These are phyloP conservation scores for Sympetrum striolatum DNA, from an alignment of 2,888 invertebrate genomes.

Conservation along the genomic window DNA sequence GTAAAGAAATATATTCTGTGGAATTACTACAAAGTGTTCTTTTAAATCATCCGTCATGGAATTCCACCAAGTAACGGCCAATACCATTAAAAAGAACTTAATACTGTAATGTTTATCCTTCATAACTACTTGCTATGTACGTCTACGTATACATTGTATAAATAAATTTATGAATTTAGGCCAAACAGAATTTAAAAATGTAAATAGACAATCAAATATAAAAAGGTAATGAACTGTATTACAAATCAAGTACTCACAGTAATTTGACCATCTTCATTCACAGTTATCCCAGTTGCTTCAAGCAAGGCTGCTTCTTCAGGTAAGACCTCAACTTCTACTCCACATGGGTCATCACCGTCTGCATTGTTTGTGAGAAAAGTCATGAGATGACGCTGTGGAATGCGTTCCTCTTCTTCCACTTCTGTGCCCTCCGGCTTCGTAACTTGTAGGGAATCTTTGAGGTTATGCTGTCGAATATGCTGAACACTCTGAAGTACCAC, in stretches of 20 bases:
- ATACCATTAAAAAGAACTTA: no score
- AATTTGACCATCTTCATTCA: conserved; percentile 46
- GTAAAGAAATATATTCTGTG: no score
- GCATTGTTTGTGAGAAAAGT: conserved; percentile 50
- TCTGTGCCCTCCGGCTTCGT: not conserved
- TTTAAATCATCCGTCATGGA: no score
- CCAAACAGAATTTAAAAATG: no score
- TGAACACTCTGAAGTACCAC: conserved; percentile 18
- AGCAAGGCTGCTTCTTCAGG: conserved; percentile 53
- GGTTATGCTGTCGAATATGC: not conserved
- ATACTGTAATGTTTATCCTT: no score
- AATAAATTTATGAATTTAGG: no score
- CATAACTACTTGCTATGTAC: no score
- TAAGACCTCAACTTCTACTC: conserved; percentile 56
- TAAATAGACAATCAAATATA: no score
- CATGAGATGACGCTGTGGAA: conserved; percentile 50
- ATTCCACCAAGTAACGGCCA: no score
- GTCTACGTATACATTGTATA: no score
- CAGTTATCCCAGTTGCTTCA: conserved; percentile 44
- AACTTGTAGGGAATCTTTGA: conserved; percentile 16
- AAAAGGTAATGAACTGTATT: no score
- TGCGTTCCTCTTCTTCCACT: conserved; percentile 1
- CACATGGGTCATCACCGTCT: conserved; percentile 50
- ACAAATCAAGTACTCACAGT: conserved; percentile 11
- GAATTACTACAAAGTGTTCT: no score